Percentiles rank a stretch among this genome's conserved stretches.
Conservation (phyloP, 2,888 invertebrate species). For the Rhagonycha fulva region DNA sequence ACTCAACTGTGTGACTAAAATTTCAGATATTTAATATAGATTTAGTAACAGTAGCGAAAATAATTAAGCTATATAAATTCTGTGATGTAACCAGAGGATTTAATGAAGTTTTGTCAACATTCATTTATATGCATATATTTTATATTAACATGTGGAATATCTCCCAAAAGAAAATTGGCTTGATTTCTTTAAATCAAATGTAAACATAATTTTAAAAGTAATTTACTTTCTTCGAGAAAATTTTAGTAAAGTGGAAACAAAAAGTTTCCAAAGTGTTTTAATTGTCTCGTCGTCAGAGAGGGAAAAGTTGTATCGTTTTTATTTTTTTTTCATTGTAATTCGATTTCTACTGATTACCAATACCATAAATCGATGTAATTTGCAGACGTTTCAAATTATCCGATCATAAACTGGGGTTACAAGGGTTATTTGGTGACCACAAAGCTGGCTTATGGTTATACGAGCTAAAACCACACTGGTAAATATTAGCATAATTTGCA, state of each 20-base stretch:
- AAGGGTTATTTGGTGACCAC: neutral
- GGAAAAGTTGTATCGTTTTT: neutral
- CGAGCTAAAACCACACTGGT: neutral
- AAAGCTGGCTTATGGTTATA: neutral
- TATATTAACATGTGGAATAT: neutral
- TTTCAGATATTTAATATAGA: neutral
- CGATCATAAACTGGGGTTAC: neutral
- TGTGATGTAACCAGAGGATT: conserved; percentile 8
- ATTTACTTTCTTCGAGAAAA: neutral
- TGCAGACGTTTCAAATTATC: neutral
- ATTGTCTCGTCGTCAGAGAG: neutral
- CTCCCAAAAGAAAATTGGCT: neutral
- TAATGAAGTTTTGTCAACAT: conserved; percentile 18
- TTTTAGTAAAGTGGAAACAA: neutral
- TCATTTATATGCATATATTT: conserved; percentile 10
- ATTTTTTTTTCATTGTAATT: neutral
- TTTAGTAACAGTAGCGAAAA: conserved; percentile 6
- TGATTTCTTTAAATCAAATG: neutral
- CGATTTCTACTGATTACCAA: neutral
- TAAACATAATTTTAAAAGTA: neutral
- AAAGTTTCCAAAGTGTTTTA: neutral
- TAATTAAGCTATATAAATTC: conserved; percentile 24
- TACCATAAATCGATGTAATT: neutral
- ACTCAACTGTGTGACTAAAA: neutral
- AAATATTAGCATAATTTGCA: neutral